A percentile compares a stretch with the other conserved stretches of the same genome.
Evolutionary conservation across 2,797 vertebrate species (phyloP).

Genomic region (Zenarchopterus dispar): DNA sequence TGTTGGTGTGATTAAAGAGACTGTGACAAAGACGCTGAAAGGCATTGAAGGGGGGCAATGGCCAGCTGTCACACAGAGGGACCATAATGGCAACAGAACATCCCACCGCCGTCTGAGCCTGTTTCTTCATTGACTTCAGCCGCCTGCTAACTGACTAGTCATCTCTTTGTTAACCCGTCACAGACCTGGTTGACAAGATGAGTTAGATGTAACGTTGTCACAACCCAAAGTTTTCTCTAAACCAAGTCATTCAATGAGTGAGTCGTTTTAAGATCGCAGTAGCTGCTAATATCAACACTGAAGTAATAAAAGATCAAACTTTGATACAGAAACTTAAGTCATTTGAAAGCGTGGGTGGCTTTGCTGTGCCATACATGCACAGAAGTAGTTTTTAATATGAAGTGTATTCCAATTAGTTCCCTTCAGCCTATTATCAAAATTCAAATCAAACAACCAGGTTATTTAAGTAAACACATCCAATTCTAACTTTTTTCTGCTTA

Average conservation of each 20-base stretch:
- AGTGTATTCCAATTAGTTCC: no score
- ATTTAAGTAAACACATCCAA: no score
- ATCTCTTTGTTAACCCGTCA: constrained; percentile 75
- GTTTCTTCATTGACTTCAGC: constrained; percentile 63
- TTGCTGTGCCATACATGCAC: no score
- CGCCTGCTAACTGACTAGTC: constrained; percentile 74
- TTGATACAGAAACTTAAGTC: no score
- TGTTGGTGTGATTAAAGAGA: constrained; percentile 79
- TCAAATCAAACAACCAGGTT: no score
- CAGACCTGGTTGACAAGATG: constrained; percentile 59
- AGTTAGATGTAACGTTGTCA: constrained; percentile 53
- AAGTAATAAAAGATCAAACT: no score
- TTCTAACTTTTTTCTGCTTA: no score
- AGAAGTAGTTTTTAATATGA: no score
- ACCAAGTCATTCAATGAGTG: neutral
- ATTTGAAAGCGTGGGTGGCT: no score
- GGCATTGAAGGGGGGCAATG: constrained; percentile 42
- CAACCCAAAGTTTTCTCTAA: constrained; percentile 50
- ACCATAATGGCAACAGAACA: constrained; percentile 67
- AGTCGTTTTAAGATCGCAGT: no score
- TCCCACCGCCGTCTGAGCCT: constrained; percentile 61
- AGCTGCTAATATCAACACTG: no score
- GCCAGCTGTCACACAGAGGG: constrained; percentile 76
- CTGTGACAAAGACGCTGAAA: constrained; percentile 78
- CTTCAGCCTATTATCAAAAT: no score